Base-by-base conservation (phyloP, 2,888 invertebrate genomes). In the Drosophila nigritarsus region DNA sequence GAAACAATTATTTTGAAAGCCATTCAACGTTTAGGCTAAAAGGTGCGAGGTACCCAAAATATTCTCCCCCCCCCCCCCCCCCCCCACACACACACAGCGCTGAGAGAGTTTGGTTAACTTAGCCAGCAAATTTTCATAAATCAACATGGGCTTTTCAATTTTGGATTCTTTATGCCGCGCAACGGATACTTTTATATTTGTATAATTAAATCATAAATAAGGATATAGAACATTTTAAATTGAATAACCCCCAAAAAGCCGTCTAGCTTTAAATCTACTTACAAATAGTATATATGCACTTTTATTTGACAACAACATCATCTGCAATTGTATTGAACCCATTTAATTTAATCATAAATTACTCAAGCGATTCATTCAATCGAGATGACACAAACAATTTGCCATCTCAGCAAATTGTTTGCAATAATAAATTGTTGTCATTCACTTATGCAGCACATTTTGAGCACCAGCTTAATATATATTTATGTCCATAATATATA, bases 171-270 rank as follows among this genome's bases (percentile, higher is more conserved):
- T 65, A 48, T 67, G 70, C 48, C 29, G 65, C 24, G n/a, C 54
- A 51, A 42, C 66, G 59, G 63, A 54, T 63, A 68, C 78, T 76
- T 86, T 80, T 78, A 71, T 83, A 88, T 88, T 84, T 86, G 86
- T 83, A 76, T 87, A 84, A 84, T 84, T 84, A 84, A 84, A 84
- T 80, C 89, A 86, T 84, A 84, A 84, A 84, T 84, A 80, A 80
- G 65, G 65, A 71, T 65, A 78, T 80, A 63, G 76, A 75, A 61
- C 70, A 66, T 64, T 38, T 56, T 53, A 65, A 64, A 69, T 64
- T 30, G 45, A 65, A 65, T 63, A 38, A 54, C 27, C 56, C n/a
- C 11, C 7, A 32, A 40, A 66, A 51, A 30, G 48, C 32, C 56
- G 45, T 36, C 51, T 51, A 56, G 64, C 70, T 51, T 60, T 56